Conservation (phyloP, 2,888 invertebrate genomes). For the Lapara coniferarum region DNA sequence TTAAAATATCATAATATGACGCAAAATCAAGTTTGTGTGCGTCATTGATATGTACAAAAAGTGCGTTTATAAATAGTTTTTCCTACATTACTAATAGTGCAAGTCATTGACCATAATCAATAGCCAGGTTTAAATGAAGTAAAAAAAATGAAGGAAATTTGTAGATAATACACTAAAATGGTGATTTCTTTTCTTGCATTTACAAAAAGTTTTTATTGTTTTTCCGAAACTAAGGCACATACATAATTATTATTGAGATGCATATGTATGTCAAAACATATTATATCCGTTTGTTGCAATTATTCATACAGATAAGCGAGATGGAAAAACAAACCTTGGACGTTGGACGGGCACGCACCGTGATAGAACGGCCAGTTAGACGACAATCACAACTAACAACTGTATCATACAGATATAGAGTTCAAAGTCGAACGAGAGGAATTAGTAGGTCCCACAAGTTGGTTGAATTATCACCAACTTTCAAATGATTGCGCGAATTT, state of each 20-base stretch:
- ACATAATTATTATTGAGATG: neutral
- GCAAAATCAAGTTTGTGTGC: too few species aligned
- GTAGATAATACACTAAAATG: too few species aligned
- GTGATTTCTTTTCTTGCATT: too few species aligned
- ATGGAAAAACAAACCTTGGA: conserved; percentile 28
- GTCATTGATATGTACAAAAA: too few species aligned
- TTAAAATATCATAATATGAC: too few species aligned
- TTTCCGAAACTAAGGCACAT: too few species aligned
- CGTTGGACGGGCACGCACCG: conserved; percentile 21
- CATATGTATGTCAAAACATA: neutral
- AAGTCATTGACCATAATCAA: too few species aligned
- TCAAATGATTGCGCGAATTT: conserved; percentile 23
- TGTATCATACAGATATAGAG: neutral
- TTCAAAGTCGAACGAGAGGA: neutral
- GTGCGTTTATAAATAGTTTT: too few species aligned
- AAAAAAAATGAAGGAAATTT: too few species aligned
- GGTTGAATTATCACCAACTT: conserved; percentile 13
- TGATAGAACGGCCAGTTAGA: neutral
- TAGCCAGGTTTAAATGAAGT: too few species aligned
- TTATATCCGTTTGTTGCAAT: conserved; percentile 21
- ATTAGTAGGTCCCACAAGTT: conserved; percentile 19
- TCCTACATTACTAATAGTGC: too few species aligned
- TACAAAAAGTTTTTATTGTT: too few species aligned
- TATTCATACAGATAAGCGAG: conserved; percentile 23
- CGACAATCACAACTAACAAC: neutral